Evolutionary conservation across 1,140 invertebrate species (phyloP), one percentile per base, ranked within the genome.

Genomic region (Drosophila insularis): DNA sequence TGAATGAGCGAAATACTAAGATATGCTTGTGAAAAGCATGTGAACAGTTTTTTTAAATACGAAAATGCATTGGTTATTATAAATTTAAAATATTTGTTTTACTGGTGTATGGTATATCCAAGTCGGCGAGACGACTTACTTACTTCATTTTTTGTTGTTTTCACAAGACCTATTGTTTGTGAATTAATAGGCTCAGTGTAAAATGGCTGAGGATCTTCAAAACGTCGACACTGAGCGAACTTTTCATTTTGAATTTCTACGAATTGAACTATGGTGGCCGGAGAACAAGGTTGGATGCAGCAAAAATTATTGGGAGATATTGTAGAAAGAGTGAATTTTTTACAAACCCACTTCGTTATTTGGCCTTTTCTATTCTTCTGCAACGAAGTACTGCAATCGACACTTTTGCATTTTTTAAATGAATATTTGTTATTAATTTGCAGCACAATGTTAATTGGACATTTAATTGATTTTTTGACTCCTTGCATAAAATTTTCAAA

Each of bases 151-250:
- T 43, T 40, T 14, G 1, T 53, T 14, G 40, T 39, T 46, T 46
- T 13, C 1, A 63, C 43, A 19, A 40, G 11, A 63, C 60, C 60
- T 40, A 63, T 31, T 63, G 60, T 53, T 46, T 53, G 40, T 14
- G 60, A 63, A 19, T 63, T 53, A 13, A 63, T 31, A 5, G 58
- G 58, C 58, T 60, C 58, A 37, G 58, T 40, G 58, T 60, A 60
- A 31, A 60, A 60, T 31, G 58, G 58, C 13, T 37, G 31, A 43
- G 59, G 32, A 43, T 61, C 39, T n/a, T 11, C 32, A 61, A 61
- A 61, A 4, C 21, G 59, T 61, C 35, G n/a, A 61, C 21, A 61
- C 6, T 23, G 59, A 10, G 35, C 39, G n/a, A 61, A 61, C 59
- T 61, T 14, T 61, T 61, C 35, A 10, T 61, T 37, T 19, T 61